Base-by-base conservation (phyloP, 2,888 invertebrate genomes). In the Baronia brevicornis region DNA sequence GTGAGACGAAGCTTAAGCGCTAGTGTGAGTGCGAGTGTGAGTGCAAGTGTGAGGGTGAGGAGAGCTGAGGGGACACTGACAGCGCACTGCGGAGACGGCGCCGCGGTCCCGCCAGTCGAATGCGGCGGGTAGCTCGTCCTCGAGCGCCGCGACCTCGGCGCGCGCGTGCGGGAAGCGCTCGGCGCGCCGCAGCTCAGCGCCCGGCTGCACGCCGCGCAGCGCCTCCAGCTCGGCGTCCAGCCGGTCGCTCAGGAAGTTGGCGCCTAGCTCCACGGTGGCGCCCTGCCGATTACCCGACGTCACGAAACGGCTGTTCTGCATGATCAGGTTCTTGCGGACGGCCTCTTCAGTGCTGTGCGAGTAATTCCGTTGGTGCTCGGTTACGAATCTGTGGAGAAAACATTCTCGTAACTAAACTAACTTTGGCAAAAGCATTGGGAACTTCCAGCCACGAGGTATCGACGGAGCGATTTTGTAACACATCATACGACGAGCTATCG, bases 81-180 rank as follows among this genome's bases (percentile, higher is more conserved):
- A 56, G 37, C 66, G 57, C 20, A 79, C 78, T 8, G 58, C 60
- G 0, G 80, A 61, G 37, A 80, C 80, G 25, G 50, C 82, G 9
- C 79, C 80, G 9, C 44, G 55, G 23, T 55, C 42, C 14, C 80
- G 55, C 80, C 80, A 82, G 51, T 80, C 79, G 50, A 78, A 80
- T 12, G 33, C 44, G 4, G 54, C 46, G 5, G 72, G 72, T 50
- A 78, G 55, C n/a, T 49, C 46, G 8, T 41, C 44, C 11, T 54
- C 54, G 21, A 52, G 38, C 4, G 41, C 44, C 6, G 47, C 42
- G 26, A 70, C 43, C 34, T 55, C 42, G n/a, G 29, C 38, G 24
- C 51, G 51, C 19, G 55, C 18, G 44, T 68, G 59, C 36, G 73
- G 69, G 61, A 75, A 75, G 8, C 28, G 36, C 49, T 58, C 62